Evolutionary conservation across 2,113 vertebrate species (phyloP), one percentile per base, ranked within the genome.

Genomic region (Rhinopomastus cyanomelas): DNA sequence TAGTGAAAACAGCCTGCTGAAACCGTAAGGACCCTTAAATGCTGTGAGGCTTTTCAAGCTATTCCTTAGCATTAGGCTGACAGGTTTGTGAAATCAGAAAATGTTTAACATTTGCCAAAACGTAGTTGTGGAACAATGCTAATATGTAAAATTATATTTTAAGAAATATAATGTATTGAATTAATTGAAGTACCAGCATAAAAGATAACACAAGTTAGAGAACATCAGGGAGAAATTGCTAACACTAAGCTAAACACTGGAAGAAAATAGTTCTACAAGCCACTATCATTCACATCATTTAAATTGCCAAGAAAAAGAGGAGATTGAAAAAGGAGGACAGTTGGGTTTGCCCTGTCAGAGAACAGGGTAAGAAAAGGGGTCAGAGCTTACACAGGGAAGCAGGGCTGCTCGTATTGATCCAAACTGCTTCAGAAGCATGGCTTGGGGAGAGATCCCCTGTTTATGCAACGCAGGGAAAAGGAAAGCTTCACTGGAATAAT

Each of bases 41-140:
- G 74, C 34, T 55, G 44, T 12, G 37, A 92, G 49, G 65, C 53
- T 95, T 94, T 86, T 53, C 67, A 80, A 87, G 90, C n/a, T 76
- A 64, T 36, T 94, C 29, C 64, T 89, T 80, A 82, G 55, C 90
- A 69, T 48, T 55, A 87, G 37, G 42, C 30, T 80, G 36, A 25
- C 59, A 74, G 34, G 61, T 96, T 85, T 80, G 42, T 64, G 26
- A 92, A 88, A 57, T 83, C 71, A 96, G 77, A 71, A 94, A 96
- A 87, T 77, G 94, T 36, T 89, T 92, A 94, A 94, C 64, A 79
- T 64, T 90, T 92, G 90, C 87, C 91, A 94, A 96, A 95, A 95
- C 92, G 80, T 76, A 94, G 87, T 73, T 95, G 67, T 18, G 81
- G 76, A 88, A 49, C 60, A 94, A 73, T 81, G 62, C 77, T 87